Base-by-base conservation (phyloP, 2,113 vertebrate species). In the Polypterus senegalus region DNA sequence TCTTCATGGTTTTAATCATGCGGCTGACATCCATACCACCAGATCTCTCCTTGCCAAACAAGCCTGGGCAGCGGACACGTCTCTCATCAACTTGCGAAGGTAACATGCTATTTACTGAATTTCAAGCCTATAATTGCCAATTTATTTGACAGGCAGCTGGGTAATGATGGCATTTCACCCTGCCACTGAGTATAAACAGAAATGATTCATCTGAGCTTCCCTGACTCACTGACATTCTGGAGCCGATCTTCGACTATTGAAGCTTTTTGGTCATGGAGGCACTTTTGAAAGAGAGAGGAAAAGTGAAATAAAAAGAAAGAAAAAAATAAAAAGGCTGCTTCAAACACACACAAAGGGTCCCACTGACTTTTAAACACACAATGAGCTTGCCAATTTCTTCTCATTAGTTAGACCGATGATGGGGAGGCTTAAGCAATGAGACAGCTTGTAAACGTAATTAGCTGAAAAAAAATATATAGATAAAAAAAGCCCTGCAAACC, bases 111-210 rank as follows among this genome's bases (percentile, higher is more conserved):
- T 97, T 96, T 96, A 94, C 90, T 86, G 90, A 89, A 94, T 92
- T 91, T 89, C 84, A 82, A 86, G 88, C 84, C 91, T 86, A 79
- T 98, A 98, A 98, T 98, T 98, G 95, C 83, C 93, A 98, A 98
- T 97, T 98, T 98, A 98, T 97, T 95, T 97, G 95, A 98, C 94
- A 95, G 94, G 92, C 94, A 98, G 93, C 89, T 83, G 92, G 89
- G 88, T 96, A 98, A 98, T 95, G 95, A 95, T 94, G 91, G 92
- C 91, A 92, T 96, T 94, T 95, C 82, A 86, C 90, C 91, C 89
- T 83, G 86, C 85, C 74, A 77, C 88, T 89, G 91, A 93, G 92
- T 93, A 91, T 92, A 89, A 94, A 91, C 84, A 88, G 88, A 85
- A 89, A 89, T 83, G 82, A 84, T 83, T 80, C 86, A 87, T 89